Conservation (phyloP, 2,113 vertebrate genomes). For the Athene cunicularia region DNA sequence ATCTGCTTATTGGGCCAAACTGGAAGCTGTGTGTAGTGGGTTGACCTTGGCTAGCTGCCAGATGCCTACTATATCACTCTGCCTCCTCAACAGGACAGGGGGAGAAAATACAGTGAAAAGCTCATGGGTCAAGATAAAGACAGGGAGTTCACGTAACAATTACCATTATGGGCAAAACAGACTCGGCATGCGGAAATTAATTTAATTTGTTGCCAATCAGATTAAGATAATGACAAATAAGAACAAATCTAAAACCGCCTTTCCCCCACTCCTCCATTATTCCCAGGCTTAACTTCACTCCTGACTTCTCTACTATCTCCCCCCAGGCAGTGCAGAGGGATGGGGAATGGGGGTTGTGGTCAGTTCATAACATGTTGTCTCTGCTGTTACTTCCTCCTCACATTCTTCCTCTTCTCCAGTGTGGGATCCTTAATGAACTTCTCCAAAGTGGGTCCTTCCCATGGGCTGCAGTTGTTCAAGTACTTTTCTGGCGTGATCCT, state of each 20-base stretch:
- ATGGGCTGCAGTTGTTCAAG: neutral
- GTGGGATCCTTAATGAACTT: neutral
- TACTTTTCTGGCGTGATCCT: no score
- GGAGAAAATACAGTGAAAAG: neutral
- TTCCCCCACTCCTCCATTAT: neutral
- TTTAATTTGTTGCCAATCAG: neutral
- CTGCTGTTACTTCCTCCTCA: neutral
- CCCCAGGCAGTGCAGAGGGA: fast-evolving
- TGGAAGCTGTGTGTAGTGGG: neutral
- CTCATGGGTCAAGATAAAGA: neutral
- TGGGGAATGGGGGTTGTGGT: neutral
- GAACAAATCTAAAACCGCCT: neutral
- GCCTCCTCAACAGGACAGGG: neutral
- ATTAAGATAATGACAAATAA: neutral
- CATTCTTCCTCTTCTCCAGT: neutral
- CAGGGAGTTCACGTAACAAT: neutral
- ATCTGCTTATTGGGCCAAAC: neutral
- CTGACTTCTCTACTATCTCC: neutral
- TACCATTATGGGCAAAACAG: neutral
- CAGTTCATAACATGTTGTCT: neutral
- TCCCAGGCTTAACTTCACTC: neutral
- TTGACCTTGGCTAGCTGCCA: neutral
- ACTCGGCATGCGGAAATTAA: neutral
- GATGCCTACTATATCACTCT: neutral
- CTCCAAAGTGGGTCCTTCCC: neutral